Base-by-base conservation (phyloP, 2,113 vertebrate species). In the Zootoca vivipara region DNA sequence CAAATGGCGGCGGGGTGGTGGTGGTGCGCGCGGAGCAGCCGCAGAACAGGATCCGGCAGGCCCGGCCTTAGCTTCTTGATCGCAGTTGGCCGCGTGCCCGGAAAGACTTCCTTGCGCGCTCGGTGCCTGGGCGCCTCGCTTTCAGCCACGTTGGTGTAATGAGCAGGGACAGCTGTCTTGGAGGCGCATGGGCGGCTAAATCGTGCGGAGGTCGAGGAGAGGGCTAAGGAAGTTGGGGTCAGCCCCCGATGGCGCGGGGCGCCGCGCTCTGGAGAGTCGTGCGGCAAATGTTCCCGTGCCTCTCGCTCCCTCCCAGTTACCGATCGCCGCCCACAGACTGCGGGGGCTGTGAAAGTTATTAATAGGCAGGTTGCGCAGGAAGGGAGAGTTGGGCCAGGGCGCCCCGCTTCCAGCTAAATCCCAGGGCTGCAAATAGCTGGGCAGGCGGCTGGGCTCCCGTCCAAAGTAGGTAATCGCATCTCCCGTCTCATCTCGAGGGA, bases 401-500 rank as follows among this genome's bases (percentile, higher is more conserved):
- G 8, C 65, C 22, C 77, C 28, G 77, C 58, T 75, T 46, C 35
- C 86, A 75, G 70, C 40, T 38, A 88, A 67, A 83, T 67, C 58
- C 72, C 42, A 26, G 70, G 62, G 70, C 86, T 78, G 83, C 75
- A 22, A 69, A 87, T 42, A 65, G 62, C 74, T 4, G 83, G 81
- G 65, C 0, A 13, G 75, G 12, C 40, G 20, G 62, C 65, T 65
- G 65, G 46, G 64, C 77, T 70, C 4, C 67, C 18, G 46, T 83
- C 87, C 52, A 80, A 58, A 85, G 40, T 12, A 69, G 58, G 70
- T 74, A 46, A 69, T 42, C 2, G 33, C 82, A 52, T 22, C 73
- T 92, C 85, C 85, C 72, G 79, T 52, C 80, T 88, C 86, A 83
- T 67, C 72, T 82, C 79, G 38, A 70, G 69, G 78, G 78, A n/a